Evolutionary conservation across 2,113 vertebrate genomes (phyloP), one percentile per base, ranked within the genome.

Genomic region (Myxocyprinus asiaticus): DNA sequence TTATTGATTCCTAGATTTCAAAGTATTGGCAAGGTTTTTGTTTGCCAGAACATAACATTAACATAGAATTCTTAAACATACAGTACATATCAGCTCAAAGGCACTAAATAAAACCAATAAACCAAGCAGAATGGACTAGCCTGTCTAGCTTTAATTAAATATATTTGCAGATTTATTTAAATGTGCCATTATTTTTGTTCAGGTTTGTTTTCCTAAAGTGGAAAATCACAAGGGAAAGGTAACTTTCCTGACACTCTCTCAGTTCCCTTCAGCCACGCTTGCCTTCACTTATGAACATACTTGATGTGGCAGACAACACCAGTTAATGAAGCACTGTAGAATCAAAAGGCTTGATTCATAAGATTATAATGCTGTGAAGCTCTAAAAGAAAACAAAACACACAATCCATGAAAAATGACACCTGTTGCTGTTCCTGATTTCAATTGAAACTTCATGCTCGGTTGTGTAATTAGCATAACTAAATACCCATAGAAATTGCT

Each of bases 371-470:
- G 44, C 4, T 3, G 56, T 14, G 47, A 42, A 50, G 58, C 58
- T 50, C 58, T 63, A 12, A 63, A n/a, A 63, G 47, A 48, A 48
- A 74, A 75, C 17, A 48, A 15, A 51, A 63, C 44, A 75, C 45
- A n/a, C 7, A 47, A 47, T 6, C 43, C 70, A 63, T 75, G 72
- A 51, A 62, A 75, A 63, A 75, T 75, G 22, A n/a, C 45, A 75
- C 72, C 72, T 63, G 72, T 75, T 62, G 17, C 59, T 61, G 43
- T 75, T 58, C 48, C 48, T 76, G 74, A 76, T 76, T 76, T 47
- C 65, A 76, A 65, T 76, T 64, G 59, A 75, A 75, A 63, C 72
- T 50, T 74, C 72, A 63, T 63, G 71, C 58, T 63, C 62, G 45
- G 33, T 74, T 51, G 47, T 33, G 5, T 43, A 65, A 76, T 76